These are phyloP conservation scores for Trigoniulus corallinus DNA, from an alignment of 1,140 invertebrate genomes.

Conservation along the genomic window DNA sequence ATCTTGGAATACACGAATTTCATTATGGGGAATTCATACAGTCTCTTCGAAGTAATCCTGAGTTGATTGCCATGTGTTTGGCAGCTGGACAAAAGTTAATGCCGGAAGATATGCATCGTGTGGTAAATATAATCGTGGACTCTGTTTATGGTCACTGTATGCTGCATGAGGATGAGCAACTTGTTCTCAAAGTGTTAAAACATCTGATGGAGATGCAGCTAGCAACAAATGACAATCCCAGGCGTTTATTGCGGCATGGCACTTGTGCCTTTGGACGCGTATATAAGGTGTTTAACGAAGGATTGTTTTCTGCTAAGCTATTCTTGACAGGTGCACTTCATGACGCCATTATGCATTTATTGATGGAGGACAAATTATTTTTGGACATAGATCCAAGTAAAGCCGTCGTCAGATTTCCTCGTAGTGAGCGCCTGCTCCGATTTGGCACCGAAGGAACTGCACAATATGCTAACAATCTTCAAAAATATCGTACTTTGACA, in stretches of 20 bases:
- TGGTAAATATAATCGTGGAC: conserved; percentile 53
- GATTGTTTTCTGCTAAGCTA: conserved; percentile 70
- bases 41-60: conserved; percentile 56
- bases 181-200: conserved; percentile 47
- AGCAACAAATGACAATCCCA: conserved; percentile 59
- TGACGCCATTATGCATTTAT: conserved; percentile 74
- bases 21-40: conserved; percentile 62
- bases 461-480: conserved; percentile 50
- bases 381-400: conserved; percentile 84
- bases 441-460: conserved; percentile 57
- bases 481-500: conserved; percentile 54
- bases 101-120: conserved; percentile 38
- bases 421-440: conserved; percentile 48
- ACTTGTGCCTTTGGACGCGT: conserved; percentile 76
- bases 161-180: conserved; percentile 60
- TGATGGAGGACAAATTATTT: conserved; percentile 84
- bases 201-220: conserved; percentile 71
- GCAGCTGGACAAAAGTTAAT: conserved; percentile 50
- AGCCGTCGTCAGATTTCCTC: conserved; percentile 50
- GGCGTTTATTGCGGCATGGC: conserved; percentile 60
- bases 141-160: conserved; percentile 70
- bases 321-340: conserved; percentile 85
- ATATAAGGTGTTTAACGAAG: conserved; percentile 77
- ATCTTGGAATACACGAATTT: conserved; percentile 60
- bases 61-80: conserved; percentile 59